Percentiles rank a stretch among this genome's conserved stretches.
These are phyloP conservation scores for Drosophila nr. fundita DNA, from an alignment of 2,888 invertebrate genomes.

Conservation along the genomic window DNA sequence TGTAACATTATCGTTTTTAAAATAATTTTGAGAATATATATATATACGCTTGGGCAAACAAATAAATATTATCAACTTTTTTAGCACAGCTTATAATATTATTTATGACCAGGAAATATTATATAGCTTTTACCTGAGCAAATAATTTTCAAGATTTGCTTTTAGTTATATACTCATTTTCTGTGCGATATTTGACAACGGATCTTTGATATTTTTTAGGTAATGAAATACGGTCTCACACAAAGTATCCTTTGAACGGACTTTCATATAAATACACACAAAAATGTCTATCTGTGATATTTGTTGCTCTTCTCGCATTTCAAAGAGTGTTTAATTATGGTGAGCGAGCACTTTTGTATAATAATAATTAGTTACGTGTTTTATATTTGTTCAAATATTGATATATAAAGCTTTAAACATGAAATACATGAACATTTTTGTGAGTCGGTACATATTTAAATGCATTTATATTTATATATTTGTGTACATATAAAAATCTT, in stretches of 20 bases:
- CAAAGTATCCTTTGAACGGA: background rate
- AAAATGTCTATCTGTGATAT: background rate
- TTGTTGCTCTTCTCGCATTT: background rate
- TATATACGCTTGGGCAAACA: background rate
- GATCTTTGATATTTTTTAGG: background rate
- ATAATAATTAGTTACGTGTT: background rate
- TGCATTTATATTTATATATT: background rate
- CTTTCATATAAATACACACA: slow-evolving; percentile 3
- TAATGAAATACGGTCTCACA: background rate
- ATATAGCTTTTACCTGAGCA: background rate
- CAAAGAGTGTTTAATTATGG: slow-evolving; percentile 2
- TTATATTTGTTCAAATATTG: background rate
- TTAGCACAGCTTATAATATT: background rate
- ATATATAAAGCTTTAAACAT: background rate
- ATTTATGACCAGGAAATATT: background rate
- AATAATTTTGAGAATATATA: background rate
- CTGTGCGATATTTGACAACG: background rate
- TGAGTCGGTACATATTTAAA: background rate
- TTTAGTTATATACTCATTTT: background rate
- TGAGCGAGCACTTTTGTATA: background rate
- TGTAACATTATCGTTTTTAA: background rate
- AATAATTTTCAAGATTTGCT: background rate
- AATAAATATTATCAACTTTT: background rate
- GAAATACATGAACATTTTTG: background rate
- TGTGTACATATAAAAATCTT: background rate